Conservation (phyloP, 2,797 vertebrate species). For the Centroberyx gerrardi region DNA sequence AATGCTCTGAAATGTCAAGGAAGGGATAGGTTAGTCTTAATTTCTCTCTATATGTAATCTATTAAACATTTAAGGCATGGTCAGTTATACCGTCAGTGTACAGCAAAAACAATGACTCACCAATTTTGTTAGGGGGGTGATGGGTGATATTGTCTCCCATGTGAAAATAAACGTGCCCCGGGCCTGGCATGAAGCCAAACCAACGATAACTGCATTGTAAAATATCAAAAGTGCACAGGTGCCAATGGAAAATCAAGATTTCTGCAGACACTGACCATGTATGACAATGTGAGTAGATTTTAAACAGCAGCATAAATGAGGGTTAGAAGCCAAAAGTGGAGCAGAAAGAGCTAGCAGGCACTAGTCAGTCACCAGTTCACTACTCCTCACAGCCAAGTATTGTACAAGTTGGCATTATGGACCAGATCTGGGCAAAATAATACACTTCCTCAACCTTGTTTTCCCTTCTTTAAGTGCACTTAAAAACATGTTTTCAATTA, state of each 20-base stretch:
- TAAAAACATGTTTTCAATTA: conserved; percentile 19
- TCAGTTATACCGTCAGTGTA: not conserved
- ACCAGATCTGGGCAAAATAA: conserved; percentile 45
- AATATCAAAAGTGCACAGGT: not conserved
- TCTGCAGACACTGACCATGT: conserved; percentile 13
- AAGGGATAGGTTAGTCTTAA: conserved; percentile 5
- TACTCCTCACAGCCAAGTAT: conserved; percentile 45
- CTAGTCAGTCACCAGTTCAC: conserved; percentile 25
- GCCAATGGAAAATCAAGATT: not conserved
- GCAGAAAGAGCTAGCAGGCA: conserved; percentile 60
- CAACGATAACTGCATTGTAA: not conserved
- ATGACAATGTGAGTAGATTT: conserved; percentile 26
- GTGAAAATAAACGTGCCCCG: not conserved
- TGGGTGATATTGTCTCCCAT: not conserved
- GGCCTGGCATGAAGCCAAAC: not conserved
- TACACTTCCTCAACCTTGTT: not conserved
- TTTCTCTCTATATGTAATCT: conserved; percentile 4
- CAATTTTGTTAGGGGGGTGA: no score
- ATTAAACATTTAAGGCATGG: conserved; percentile 28
- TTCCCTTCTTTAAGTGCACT: not conserved
- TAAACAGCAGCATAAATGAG: conserved; percentile 61
- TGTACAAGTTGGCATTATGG: conserved; percentile 68
- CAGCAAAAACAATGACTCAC: no score
- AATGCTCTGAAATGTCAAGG: conserved; percentile 41
- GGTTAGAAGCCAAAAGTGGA: conserved; percentile 40